These are phyloP conservation scores for Scaptomyza tumidula DNA, from an alignment of 2,888 invertebrate species.

Conservation along the genomic window DNA sequence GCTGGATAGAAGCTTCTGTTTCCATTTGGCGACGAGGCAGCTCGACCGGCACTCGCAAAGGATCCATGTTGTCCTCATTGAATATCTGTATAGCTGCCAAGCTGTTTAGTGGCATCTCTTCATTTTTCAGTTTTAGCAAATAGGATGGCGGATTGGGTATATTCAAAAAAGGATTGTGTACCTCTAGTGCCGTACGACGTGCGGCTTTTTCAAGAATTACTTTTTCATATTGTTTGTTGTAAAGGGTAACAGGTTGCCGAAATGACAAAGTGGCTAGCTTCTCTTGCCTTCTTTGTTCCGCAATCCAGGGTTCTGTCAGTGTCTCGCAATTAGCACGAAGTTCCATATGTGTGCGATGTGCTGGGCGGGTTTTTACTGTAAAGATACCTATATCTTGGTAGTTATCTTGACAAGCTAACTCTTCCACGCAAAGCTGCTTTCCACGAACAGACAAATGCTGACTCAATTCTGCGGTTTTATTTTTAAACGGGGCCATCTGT, in stretches of 20 bases:
- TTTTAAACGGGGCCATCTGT: slow-evolving; percentile 71
- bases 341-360: slow-evolving; percentile 16
- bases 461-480: slow-evolving; percentile 63
- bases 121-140: slow-evolving; percentile 38
- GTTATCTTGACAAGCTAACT: slow-evolving; percentile 60
- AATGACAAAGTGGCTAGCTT: slow-evolving; percentile 51
- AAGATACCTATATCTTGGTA: slow-evolving; percentile 68
- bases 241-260: slow-evolving; percentile 40
- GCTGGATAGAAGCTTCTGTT: not conserved
- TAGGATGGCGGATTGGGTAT: slow-evolving; percentile 32
- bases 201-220: slow-evolving; percentile 9
- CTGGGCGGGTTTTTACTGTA: slow-evolving; percentile 11
- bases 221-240: slow-evolving; percentile 40
- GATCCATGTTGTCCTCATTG: slow-evolving; percentile 76
- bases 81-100: slow-evolving; percentile 71
- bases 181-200: slow-evolving; percentile 33
- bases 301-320: slow-evolving; percentile 68
- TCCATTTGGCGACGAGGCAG: slow-evolving; percentile 70
- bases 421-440: slow-evolving; percentile 55
- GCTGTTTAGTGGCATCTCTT: slow-evolving; percentile 33
- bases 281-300: slow-evolving; percentile 36
- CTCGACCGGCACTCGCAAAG: slow-evolving; percentile 57
- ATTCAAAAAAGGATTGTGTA: slow-evolving; percentile 47
- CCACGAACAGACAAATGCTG: slow-evolving; percentile 53
- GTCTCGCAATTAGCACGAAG: slow-evolving; percentile 68